Evolutionary conservation across 2,113 vertebrate species (phyloP).

Genomic region (Alligator mississippiensis): DNA sequence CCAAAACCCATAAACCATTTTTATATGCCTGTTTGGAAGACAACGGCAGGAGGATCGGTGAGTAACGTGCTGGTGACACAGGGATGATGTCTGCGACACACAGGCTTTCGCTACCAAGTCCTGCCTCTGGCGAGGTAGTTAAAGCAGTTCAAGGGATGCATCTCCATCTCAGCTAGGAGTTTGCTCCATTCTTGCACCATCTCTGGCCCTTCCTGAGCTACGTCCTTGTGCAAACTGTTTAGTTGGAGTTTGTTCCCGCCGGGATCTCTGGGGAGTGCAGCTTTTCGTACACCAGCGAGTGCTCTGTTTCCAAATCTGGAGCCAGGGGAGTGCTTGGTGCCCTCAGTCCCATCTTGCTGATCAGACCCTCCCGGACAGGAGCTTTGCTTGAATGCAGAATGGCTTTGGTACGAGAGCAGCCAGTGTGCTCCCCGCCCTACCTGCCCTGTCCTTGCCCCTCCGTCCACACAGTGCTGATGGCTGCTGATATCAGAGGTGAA

Average conservation of each 20-base stretch:
- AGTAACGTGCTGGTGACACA: conserved; percentile 18
- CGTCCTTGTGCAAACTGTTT: conserved; percentile 48
- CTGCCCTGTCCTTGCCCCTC: neutral
- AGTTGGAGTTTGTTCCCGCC: conserved; percentile 59
- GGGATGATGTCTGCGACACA: conserved; percentile 52
- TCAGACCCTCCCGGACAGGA: too few species aligned
- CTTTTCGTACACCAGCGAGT: conserved; percentile 34
- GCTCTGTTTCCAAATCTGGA: conserved; percentile 32
- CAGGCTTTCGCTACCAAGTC: conserved; percentile 2
- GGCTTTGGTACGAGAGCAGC: neutral
- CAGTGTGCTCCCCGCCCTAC: neutral
- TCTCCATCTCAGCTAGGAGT: conserved; percentile 21
- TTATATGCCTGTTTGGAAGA: conserved; percentile 40
- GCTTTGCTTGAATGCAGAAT: neutral
- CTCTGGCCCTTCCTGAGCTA: conserved; percentile 42
- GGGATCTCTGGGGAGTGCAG: conserved; percentile 17
- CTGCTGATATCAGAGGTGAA: too few species aligned
- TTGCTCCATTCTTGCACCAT: conserved; percentile 43
- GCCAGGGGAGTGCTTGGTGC: neutral
- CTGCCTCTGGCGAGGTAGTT: conserved; percentile 5
- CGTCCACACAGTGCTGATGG: too few species aligned
- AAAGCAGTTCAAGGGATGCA: neutral
- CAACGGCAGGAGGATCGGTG: conserved; percentile 39
- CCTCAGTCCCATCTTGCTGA: conserved; percentile 22
- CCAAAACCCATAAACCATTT: conserved; percentile 56